These are phyloP conservation scores for Drosophila biarmipes DNA, from an alignment of 1,140 invertebrate species.

Conservation along the genomic window DNA sequence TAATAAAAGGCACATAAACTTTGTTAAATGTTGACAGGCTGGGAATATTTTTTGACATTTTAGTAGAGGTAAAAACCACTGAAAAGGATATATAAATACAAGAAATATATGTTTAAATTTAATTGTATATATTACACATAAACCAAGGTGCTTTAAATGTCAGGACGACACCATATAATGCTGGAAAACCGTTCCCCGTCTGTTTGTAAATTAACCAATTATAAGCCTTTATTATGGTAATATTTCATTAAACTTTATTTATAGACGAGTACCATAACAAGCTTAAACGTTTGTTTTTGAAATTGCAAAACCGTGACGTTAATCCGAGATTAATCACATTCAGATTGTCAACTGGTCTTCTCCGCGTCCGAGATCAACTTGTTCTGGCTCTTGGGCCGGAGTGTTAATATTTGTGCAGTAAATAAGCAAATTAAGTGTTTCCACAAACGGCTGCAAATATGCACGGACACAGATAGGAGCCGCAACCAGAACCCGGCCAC, in stretches of 20 bases:
- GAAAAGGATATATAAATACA: too few species aligned
- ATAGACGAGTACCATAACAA: constrained; percentile 16
- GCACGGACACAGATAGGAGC: constrained; percentile 31
- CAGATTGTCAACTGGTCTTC: constrained; percentile 26
- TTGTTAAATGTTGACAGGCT: neutral
- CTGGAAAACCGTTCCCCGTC: neutral
- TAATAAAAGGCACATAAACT: neutral
- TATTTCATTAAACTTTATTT: constrained; percentile 3
- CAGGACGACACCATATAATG: neutral
- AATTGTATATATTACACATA: too few species aligned
- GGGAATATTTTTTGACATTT: neutral
- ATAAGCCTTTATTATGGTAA: neutral
- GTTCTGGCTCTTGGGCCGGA: constrained; percentile 31
- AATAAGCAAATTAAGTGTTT: constrained; percentile 54
- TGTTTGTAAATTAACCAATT: neutral
- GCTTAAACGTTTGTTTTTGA: constrained; percentile 18
- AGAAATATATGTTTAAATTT: too few species aligned
- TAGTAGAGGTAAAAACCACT: too few species aligned
- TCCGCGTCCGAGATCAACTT: constrained; percentile 31
- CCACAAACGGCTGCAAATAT: constrained; percentile 46
- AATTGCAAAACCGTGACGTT: constrained; percentile 33
- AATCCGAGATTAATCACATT: constrained; percentile 35
- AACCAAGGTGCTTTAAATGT: neutral
- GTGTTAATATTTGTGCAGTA: constrained; percentile 50
- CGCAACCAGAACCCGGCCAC: neutral